These are phyloP conservation scores for Gephyroberyx darwinii DNA, from an alignment of 2,797 vertebrate genomes.

Conservation along the genomic window DNA sequence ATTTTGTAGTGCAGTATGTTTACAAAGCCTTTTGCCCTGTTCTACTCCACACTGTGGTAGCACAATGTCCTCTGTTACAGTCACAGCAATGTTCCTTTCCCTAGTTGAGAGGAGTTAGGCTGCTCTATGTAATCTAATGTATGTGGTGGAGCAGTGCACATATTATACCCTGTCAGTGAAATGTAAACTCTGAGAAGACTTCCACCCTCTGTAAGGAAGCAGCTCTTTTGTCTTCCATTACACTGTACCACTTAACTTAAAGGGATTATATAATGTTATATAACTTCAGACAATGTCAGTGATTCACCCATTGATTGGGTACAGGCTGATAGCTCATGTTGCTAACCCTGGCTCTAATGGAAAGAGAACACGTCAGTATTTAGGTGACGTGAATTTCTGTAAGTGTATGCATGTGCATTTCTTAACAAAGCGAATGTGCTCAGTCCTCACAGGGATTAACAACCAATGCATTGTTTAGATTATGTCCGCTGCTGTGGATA, in stretches of 20 bases:
- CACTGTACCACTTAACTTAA: conserved; percentile 22
- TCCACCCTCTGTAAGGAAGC: conserved; percentile 28
- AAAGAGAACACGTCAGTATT: conserved; percentile 46
- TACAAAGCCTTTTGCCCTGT: too few relatives aligned
- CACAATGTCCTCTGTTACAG: too few relatives aligned
- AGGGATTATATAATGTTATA: conserved; percentile 54
- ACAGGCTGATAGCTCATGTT: conserved; percentile 11
- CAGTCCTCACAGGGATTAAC: conserved; percentile 29
- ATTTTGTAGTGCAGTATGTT: too few relatives aligned
- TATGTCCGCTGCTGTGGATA: conserved; percentile 54
- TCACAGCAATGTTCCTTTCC: too few relatives aligned
- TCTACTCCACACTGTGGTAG: too few relatives aligned
- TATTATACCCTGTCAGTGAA: conserved; percentile 38
- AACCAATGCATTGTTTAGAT: conserved; percentile 56
- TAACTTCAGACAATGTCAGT: conserved; percentile 35
- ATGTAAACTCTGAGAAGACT: conserved; percentile 52
- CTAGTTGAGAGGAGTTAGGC: conserved; percentile 6
- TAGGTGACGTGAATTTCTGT: conserved; percentile 26
- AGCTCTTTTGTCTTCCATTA: conserved; percentile 20
- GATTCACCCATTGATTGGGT: conserved; percentile 33
- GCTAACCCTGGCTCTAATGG: conserved; percentile 24
- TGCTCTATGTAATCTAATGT: conserved; percentile 13
- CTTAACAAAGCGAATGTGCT: conserved; percentile 6
- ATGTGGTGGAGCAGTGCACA: conserved; percentile 28
- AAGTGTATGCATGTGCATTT: conserved; percentile 17